Conservation (phyloP, 2,113 vertebrate species). For the Glareola pratincola region DNA sequence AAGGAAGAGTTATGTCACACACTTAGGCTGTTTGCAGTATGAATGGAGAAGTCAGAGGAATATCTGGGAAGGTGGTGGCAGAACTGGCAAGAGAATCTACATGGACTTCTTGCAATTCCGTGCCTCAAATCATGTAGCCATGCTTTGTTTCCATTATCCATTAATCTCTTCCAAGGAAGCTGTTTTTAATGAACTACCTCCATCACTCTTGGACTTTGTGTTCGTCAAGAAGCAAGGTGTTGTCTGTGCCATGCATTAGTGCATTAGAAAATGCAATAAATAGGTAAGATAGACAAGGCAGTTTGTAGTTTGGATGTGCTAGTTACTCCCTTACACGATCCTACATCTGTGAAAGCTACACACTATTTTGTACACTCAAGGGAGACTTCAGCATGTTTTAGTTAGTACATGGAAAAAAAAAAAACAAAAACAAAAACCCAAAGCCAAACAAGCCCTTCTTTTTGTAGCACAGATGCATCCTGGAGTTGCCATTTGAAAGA, state of each 20-base stretch:
- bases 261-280: background rate
- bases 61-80: background rate
- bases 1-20: background rate
- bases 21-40: background rate
- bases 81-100: background rate
- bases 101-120: background rate
- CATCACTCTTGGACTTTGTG: background rate
- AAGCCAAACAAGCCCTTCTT: background rate
- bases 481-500: background rate
- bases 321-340: background rate
- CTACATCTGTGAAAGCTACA: background rate
- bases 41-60: background rate
- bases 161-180: background rate
- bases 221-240: background rate
- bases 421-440: background rate
- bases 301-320: background rate
- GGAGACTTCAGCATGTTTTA: background rate
- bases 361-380: background rate
- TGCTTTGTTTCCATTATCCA: background rate
- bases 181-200: background rate
- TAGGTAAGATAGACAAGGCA: background rate
- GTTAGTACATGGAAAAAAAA: background rate
- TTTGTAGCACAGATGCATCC: background rate
- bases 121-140: background rate
- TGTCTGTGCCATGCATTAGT: background rate